Evolutionary conservation across 2,888 invertebrate species (phyloP).

Genomic region (Meteorus cinctellus): DNA sequence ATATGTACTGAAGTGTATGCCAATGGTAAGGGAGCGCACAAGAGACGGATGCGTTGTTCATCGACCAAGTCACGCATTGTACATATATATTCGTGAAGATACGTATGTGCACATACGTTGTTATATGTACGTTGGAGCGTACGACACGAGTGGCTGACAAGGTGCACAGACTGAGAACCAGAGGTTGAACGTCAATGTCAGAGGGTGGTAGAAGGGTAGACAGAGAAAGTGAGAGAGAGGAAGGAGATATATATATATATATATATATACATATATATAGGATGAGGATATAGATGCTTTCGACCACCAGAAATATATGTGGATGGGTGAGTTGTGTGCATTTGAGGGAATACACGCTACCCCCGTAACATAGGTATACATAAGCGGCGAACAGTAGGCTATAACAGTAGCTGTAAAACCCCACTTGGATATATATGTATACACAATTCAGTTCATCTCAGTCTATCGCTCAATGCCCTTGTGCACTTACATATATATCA

Average conservation of each 20-base stretch:
- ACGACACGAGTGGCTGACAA: conserved; percentile 23
- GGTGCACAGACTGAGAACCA: conserved; percentile 31
- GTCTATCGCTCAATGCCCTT: conserved; percentile 7
- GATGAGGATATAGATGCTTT: conserved; percentile 26
- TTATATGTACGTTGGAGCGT: too few species aligned
- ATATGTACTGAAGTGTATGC: conserved; percentile 32
- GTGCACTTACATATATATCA: conserved; percentile 17
- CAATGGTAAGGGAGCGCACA: conserved; percentile 37
- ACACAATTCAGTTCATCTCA: conserved; percentile 57
- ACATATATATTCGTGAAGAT: not conserved
- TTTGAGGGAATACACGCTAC: not conserved
- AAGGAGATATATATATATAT: conserved; percentile 36
- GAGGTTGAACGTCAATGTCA: conserved; percentile 24
- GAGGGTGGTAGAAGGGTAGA: conserved; percentile 3
- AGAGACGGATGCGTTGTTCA: conserved; percentile 48
- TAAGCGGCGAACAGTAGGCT: conserved; percentile 27
- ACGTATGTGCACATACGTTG: not conserved
- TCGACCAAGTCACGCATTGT: conserved; percentile 9
- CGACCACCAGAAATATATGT: conserved; percentile 30
- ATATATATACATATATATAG: conserved; percentile 36
- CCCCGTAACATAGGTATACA: conserved; percentile 11
- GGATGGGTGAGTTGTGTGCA: conserved; percentile 29
- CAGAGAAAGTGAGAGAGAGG: conserved; percentile 33
- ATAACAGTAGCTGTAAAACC: conserved; percentile 56
- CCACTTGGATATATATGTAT: conserved; percentile 47